phyloP scores from a whole-genome alignment of 2,797 vertebrate species.

The Melopsittacus undulatus region DNA sequence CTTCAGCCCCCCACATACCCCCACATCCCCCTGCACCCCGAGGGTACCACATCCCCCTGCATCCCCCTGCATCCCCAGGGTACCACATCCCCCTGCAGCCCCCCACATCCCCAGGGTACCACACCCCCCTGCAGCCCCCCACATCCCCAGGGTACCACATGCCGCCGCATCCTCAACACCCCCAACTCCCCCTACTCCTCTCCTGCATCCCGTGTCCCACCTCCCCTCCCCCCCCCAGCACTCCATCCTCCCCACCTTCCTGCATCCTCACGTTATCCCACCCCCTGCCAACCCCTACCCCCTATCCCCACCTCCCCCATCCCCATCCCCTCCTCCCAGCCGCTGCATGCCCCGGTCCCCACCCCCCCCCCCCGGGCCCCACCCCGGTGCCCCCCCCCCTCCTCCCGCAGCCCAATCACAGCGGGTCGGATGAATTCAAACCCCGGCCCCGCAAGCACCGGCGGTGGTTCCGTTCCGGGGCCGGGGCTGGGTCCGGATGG shows the following conservation, averaged over 20 bases:
- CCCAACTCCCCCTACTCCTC: no score
- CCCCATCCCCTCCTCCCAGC: background rate
- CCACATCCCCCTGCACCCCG: no score
- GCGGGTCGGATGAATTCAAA: constrained; percentile 21
- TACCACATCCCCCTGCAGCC: background rate
- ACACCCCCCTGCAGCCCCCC: no score
- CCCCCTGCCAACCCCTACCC: background rate
- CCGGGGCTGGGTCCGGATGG: background rate
- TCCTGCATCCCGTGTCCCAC: no score
- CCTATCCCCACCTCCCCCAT: no score
- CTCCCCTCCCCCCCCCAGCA: background rate
- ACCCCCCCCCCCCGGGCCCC: background rate
- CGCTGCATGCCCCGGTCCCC: background rate
- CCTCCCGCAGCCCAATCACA: background rate
- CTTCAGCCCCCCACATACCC: no score
- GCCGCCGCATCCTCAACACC: background rate
- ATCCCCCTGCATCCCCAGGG: no score
- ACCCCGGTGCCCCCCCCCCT: background rate
- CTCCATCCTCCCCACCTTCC: background rate
- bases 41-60: no score
- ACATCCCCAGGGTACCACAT: no score
- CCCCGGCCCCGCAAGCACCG: background rate
- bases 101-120: no score
- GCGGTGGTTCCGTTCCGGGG: background rate
- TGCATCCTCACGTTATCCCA: background rate